Evolutionary conservation across 2,113 vertebrate species (phyloP), one percentile per base, ranked within the genome.

Genomic region (Paedocypris sp.): DNA sequence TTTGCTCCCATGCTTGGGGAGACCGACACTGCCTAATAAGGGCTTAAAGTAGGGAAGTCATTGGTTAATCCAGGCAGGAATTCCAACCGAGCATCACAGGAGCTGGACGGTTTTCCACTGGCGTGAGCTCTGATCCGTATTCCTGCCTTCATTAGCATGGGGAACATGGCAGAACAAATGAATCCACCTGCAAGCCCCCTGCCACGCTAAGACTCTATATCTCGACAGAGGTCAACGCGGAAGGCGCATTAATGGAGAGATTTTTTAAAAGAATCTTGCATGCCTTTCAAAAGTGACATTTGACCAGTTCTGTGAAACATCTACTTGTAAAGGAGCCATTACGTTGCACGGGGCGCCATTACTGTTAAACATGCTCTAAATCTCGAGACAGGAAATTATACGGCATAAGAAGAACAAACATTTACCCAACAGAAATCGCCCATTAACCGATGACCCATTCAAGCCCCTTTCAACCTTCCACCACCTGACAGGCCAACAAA

Each of bases 91-190:
- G 59, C 48, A 51, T 62, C 48, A 56, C 56, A 64, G 20, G 42
- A 58, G 52, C n/a, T 59, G 48, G 43, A 39, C 36, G 47, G 46
- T 25, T 56, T 42, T 59, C 33, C 13, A 58, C 18, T 64, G 60
- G 32, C 43, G 39, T 56, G 50, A 18, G 63, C 64, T 69, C 72
- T 71, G 65, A 74, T 69, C 69, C 46, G 50, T 50, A 23, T 35
- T 64, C 52, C 66, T 71, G 35, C 36, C 46, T 50, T 69, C 71
- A 73, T 76, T 72, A 73, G 48, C 51, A 20, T 38, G 23, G 48
- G 36, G 57, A 70, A 64, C 49, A 31, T 66, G 52, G 67, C 65
- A 71, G 54, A 60, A 68, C 58, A 50, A 66, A 71, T 73, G 69
- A 71, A 65, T 67, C 56, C 66, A 67, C 71, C 60, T 67, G 60